Conservation (phyloP, 1,140 invertebrate species). For the Limonius californicus region DNA sequence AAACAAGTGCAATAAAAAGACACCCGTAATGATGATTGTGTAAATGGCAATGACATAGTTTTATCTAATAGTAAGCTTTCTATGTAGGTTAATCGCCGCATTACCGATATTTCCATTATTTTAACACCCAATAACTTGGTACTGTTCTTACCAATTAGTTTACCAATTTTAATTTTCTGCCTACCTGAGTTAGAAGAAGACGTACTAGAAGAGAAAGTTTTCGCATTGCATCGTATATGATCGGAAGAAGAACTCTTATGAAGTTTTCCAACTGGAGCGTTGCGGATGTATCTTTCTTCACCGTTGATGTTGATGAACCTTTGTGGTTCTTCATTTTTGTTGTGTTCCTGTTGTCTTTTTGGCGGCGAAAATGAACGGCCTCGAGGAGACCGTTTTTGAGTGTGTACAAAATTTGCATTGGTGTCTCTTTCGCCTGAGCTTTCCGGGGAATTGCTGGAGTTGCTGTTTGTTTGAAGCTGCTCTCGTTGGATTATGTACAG, state of each 20-base stretch:
- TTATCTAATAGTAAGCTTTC: not conserved
- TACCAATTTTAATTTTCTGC: not conserved
- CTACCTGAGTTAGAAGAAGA: conserved; percentile 39
- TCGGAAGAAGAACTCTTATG: conserved; percentile 44
- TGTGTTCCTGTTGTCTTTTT: conserved; percentile 11
- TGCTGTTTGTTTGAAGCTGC: conserved; percentile 2
- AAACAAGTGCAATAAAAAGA: not conserved
- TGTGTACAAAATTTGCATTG: not conserved
- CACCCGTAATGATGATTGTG: not conserved
- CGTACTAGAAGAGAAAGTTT: conserved; percentile 12
- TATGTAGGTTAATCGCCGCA: not conserved
- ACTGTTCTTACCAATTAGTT: not conserved
- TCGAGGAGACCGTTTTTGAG: not conserved
- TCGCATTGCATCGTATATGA: conserved; percentile 31
- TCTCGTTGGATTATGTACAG: conserved; percentile 36
- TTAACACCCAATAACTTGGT: not conserved
- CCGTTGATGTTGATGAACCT: conserved; percentile 2
- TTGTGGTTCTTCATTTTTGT: not conserved
- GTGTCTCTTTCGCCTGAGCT: not conserved
- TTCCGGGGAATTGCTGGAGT: conserved; percentile 8
- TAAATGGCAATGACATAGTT: no score
- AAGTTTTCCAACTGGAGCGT: conserved; percentile 20
- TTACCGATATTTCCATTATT: no score
- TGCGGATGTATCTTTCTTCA: not conserved
- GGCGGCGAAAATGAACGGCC: conserved; percentile 35